Base-by-base conservation (phyloP, 2,113 vertebrate genomes). In the Apaloderma vittatum region DNA sequence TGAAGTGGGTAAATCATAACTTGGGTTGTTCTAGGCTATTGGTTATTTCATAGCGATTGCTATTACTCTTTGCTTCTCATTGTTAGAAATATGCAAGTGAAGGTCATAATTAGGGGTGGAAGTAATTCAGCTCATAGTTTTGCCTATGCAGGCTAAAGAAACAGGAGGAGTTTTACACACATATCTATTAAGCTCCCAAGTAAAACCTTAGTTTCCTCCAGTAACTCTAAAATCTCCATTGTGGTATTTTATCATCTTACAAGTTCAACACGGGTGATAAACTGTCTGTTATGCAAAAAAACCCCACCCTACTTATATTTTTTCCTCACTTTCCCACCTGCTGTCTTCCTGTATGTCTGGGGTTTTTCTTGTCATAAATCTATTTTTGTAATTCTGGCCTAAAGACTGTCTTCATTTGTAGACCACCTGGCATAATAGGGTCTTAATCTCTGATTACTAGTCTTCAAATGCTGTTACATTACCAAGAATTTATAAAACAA, bases 241-340 rank as follows among this genome's bases (percentile, higher is more conserved):
- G 62, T 27, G 15, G 29, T 72, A 34, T n/a, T 81, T 84, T 8
- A 37, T 55, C 43, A 80, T 54, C 32, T 84, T 58, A 34, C 27
- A 63, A 7, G 24, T 76, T 55, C n/a, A 79, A 45, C 21, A 72
- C 36, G 88, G 57, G 27, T 72, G 54, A 95, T 72, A 52, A 89
- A 71, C 17, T 55, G 4, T 62, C 26, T 82, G 30, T 66, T 89
- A 74, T 40, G 32, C 36, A 58, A 62, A 84, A 62, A 79, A 55
- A 71, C 0, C 0, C 3, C 19, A 49, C 4, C 40, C 52, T 12
- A 40, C 30, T 90, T 55, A 29, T 15, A 34, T 14, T 67, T 88
- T 59, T 90, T 75, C 24, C 54, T 85, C 40, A 40, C 54, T 61
- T 91, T 75, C 52, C 19, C 32, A 65, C 70, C 61, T 91, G 61